phyloP scores from a whole-genome alignment of 2,113 vertebrate genomes.

The Aptenodytes patagonicus region DNA sequence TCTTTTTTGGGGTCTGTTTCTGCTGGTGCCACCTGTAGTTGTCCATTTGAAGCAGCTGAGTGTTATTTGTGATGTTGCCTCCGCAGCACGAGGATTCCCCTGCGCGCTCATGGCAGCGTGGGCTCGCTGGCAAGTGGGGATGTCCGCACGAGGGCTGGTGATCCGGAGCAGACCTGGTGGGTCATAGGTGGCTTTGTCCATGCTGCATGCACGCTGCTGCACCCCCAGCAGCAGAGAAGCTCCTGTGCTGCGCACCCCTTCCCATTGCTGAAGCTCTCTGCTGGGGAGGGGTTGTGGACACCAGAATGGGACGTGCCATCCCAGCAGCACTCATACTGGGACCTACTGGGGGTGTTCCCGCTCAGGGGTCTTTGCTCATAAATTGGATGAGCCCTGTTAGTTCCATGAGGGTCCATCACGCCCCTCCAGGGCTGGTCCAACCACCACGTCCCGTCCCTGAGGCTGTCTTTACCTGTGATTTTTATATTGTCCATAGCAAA shows the following conservation, averaged over 20 bases:
- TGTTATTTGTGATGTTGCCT: background rate
- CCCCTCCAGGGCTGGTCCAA: background rate
- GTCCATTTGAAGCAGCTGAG: background rate
- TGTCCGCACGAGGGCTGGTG: background rate
- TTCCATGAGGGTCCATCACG: background rate
- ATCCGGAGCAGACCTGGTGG: background rate
- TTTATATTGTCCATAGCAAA: background rate
- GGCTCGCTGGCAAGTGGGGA: background rate
- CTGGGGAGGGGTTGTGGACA: background rate
- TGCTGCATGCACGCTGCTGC: background rate
- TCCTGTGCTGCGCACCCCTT: background rate
- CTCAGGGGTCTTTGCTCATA: background rate
- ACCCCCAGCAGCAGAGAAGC: background rate
- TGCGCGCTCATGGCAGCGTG: accelerated
- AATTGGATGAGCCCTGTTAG: background rate
- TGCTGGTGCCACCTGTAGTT: background rate
- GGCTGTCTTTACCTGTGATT: background rate
- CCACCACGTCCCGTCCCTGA: accelerated
- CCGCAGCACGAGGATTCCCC: background rate
- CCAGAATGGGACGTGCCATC: accelerated
- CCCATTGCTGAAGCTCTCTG: background rate
- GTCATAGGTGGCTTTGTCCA: background rate
- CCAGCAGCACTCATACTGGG: background rate
- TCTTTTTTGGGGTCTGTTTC: background rate
- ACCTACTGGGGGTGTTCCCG: background rate